These are phyloP conservation scores for Henicopernis longicauda DNA, from an alignment of 2,113 vertebrate species.

Conservation along the genomic window DNA sequence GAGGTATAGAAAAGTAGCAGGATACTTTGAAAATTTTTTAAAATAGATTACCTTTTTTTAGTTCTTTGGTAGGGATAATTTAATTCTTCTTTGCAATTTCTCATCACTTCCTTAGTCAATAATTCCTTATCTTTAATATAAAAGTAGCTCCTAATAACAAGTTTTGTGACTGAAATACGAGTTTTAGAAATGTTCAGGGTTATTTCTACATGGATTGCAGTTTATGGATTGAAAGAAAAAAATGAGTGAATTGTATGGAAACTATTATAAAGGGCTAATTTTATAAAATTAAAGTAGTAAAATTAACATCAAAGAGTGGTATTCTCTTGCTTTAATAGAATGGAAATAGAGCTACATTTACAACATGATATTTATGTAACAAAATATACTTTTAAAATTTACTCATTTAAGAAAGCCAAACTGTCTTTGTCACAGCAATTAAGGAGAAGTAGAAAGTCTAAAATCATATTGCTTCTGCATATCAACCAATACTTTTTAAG, in stretches of 20 bases:
- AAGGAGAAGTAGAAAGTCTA: neutral
- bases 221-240: neutral
- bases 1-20: neutral
- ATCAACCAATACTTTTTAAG: neutral
- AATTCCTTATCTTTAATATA: slow-evolving; percentile 27
- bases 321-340: neutral
- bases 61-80: neutral
- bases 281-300: slow-evolving; percentile 2
- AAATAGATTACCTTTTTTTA: neutral
- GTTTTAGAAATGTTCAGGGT: neutral
- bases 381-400: neutral
- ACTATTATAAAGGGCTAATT: neutral
- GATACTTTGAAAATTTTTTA: neutral
- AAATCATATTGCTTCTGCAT: neutral
- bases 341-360: neutral
- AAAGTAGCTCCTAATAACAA: neutral
- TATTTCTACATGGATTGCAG: neutral
- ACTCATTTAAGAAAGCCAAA: neutral
- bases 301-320: neutral
- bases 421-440: neutral
- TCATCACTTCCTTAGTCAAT: neutral
- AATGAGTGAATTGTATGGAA: neutral
- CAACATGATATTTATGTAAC: neutral
- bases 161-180: neutral
- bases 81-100: slow-evolving; percentile 12